These are phyloP conservation scores for Bombus picipes DNA, from an alignment of 1,140 invertebrate species.

Conservation along the genomic window DNA sequence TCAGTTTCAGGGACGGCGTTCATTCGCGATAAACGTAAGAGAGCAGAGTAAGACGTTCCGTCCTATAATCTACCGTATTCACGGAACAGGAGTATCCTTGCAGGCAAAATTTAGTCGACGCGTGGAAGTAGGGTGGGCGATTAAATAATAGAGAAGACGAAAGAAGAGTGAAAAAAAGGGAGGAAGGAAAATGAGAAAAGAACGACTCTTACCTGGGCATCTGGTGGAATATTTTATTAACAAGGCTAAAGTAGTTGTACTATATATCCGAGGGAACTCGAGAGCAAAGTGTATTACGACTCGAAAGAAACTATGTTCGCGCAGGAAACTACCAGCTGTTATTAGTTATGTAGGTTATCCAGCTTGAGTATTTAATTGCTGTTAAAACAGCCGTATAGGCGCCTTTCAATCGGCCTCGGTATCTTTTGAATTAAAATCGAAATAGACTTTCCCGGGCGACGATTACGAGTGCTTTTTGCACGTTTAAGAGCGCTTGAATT, in stretches of 20 bases:
- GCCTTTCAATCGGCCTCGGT: background rate
- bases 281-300: background rate
- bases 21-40: constrained; percentile 24
- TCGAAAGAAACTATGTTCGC: background rate
- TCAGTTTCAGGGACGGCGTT: background rate
- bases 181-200: constrained; percentile 7
- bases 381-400: background rate
- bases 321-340: background rate
- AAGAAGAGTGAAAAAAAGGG: background rate
- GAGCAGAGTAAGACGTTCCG: constrained; percentile 21
- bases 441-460: background rate
- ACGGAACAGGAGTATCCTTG: constrained; percentile 7
- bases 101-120: constrained; percentile 20
- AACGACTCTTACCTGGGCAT: background rate
- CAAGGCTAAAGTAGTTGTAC: constrained; percentile 5
- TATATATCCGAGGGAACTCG: background rate
- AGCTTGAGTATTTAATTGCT: constrained; percentile 13
- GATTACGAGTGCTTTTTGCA: background rate
- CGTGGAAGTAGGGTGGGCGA: background rate
- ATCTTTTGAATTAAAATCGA: background rate
- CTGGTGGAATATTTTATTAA: constrained; percentile 50
- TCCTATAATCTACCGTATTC: constrained; percentile 13
- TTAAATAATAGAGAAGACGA: constrained; percentile 39
- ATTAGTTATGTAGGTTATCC: constrained; percentile 15
- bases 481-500: background rate